phyloP scores from a whole-genome alignment of 2,888 invertebrate species.

The Epistrophe eligans region DNA sequence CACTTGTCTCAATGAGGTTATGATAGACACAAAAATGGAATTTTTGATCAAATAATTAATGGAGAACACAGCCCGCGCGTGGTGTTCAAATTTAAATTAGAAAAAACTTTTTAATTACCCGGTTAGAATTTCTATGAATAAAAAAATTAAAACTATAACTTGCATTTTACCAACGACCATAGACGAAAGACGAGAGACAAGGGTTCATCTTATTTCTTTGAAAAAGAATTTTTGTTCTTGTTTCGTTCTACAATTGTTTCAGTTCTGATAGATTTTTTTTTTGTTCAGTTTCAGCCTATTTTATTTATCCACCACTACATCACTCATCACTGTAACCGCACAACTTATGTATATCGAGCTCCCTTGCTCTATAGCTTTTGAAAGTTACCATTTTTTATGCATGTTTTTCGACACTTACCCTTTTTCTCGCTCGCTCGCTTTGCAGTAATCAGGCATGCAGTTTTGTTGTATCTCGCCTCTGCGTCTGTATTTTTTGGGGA shows the following conservation, averaged over 20 bases:
- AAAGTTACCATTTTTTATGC: conserved; percentile 40
- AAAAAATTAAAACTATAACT: conserved; percentile 55
- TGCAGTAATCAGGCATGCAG: conserved; percentile 53
- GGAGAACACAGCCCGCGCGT: conserved; percentile 20
- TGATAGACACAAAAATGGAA: conserved; percentile 46
- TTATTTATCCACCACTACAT: conserved; percentile 13
- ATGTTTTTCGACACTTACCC: conserved; percentile 62
- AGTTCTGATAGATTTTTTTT: conserved; percentile 41
- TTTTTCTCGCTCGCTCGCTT: conserved; percentile 67
- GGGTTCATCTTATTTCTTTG: conserved; percentile 44
- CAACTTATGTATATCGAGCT: conserved; percentile 50
- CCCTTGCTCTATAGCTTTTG: conserved; percentile 48
- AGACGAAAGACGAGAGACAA: too few relatives aligned
- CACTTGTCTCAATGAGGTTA: conserved; percentile 61
- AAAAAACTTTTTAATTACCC: conserved; percentile 10
- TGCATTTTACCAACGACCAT: conserved; percentile 47
- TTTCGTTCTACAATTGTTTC: conserved; percentile 58
- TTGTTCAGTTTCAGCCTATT: conserved; percentile 24
- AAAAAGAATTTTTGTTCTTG: conserved; percentile 40
- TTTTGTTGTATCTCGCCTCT: conserved; percentile 61
- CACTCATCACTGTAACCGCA: background rate
- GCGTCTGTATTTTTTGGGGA: conserved; percentile 36
- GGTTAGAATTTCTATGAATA: conserved; percentile 15
- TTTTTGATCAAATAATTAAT: background rate
- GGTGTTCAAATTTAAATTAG: background rate